Base-by-base conservation (phyloP, 2,888 invertebrate genomes). In the Meteorus cinctellus region DNA sequence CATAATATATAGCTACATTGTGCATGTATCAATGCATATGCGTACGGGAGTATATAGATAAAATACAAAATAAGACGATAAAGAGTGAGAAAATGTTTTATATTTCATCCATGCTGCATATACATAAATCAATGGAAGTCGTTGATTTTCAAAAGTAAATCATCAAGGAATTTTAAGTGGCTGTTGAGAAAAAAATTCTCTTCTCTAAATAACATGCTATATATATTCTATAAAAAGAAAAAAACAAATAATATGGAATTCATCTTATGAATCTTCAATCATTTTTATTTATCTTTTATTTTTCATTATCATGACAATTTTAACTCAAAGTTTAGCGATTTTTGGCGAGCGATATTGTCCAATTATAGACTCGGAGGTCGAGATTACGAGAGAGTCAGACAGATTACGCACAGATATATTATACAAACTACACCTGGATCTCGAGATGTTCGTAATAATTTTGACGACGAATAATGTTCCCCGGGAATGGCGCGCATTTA, bases 281-380 rank as follows among this genome's bases (percentile, higher is more conserved):
- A 0, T 34, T 8, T 34, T 34, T 8, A 34, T 34, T 34, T 8
- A 6, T 14, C 24, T n/a, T 62, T 55, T 27, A 55, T 55, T 34
- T 59, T n/a, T 67, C 67, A 24, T 59, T 45, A 48, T 55, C 55
- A 51, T 67, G 41, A 36, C 14, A 59, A 73, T 41, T 55, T 34
- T 65, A 65, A 55, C 55, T 71, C n/a, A 19, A 34, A 34, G 16
- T n/a, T 71, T 71, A 34, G 59, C 16, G 55, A 59, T 31, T 66
- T 76, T 55, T 77, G 72, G 78, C 75, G 75, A 74, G 71, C 72
- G 74, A 77, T 82, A 82, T 84, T 83, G 79, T 80, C 82, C 81
- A 83, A 83, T 82, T 83, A 80, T 77, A 77, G 67, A 48, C 59
- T 24, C 68, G 71, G 69, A 60, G 55, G 19, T 66, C 70, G 75